A percentile compares a stretch with the other conserved stretches of the same genome.
phyloP scores from a whole-genome alignment of 1,140 invertebrate genomes.

The Capitella teleta region DNA sequence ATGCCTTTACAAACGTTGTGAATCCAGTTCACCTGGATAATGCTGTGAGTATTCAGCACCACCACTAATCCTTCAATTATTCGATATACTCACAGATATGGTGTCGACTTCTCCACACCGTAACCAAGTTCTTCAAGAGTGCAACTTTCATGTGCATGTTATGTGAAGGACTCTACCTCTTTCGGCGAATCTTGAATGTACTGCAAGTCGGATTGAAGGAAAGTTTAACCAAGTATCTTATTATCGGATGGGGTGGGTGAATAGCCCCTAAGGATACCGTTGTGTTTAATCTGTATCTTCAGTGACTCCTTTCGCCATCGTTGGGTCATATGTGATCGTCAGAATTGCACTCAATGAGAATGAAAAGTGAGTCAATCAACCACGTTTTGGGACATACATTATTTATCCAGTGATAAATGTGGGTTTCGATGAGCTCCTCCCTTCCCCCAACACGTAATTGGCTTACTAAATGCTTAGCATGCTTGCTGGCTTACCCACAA shows the following conservation, averaged over 20 bases:
- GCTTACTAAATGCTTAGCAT: no score
- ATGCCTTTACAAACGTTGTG: no score
- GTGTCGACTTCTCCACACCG: conserved; percentile 26
- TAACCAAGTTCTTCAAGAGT: conserved; percentile 22
- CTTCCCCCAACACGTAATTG: no score
- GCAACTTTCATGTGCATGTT: conserved; percentile 44
- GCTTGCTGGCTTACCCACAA: no score
- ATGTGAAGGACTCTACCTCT: conserved; percentile 48
- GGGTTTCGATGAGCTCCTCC: no score
- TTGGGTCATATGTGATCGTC: neutral
- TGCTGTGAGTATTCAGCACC: no score
- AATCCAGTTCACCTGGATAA: no score
- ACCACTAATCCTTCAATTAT: no score
- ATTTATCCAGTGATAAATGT: neutral
- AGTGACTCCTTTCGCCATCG: neutral
- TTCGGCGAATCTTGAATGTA: conserved; percentile 44
- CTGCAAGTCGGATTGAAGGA: conserved; percentile 8
- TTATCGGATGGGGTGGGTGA: neutral
- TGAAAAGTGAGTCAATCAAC: neutral
- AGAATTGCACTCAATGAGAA: neutral
- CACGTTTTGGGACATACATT: neutral
- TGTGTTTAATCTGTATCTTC: neutral
- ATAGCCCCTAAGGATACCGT: neutral
- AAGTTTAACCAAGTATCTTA: neutral
- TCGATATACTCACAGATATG: conserved; percentile 22